Conservation (phyloP, 2,888 invertebrate species). For the Scotopteryx bipunctaria region DNA sequence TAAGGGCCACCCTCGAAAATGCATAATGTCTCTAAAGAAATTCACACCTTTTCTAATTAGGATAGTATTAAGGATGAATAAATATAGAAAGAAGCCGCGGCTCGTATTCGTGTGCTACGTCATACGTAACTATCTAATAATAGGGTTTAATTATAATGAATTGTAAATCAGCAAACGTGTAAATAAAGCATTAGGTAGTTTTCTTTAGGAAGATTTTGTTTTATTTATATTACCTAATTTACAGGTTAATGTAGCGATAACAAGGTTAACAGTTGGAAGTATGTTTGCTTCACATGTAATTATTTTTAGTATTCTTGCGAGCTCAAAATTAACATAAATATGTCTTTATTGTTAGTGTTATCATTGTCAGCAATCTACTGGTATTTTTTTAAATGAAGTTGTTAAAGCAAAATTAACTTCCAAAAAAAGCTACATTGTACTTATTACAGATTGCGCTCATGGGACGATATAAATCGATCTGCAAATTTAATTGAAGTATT, state of each 20-base stretch:
- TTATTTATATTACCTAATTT: conserved; percentile 8
- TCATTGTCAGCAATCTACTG: conserved; percentile 8
- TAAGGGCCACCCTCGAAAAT: conserved; percentile 73
- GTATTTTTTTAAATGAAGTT: conserved; percentile 35
- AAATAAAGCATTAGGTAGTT: not conserved
- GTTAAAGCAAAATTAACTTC: conserved; percentile 31
- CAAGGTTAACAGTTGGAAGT: conserved; percentile 15
- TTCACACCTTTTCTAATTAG: conserved; percentile 81
- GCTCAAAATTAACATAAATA: conserved; percentile 26
- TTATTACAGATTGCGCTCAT: conserved; percentile 13
- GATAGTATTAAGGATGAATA: conserved; percentile 72
- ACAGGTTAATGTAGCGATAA: conserved; percentile 15
- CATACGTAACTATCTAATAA: conserved; percentile 12
- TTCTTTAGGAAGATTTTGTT: conserved; percentile 3
- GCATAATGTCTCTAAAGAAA: conserved; percentile 68
- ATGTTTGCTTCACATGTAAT: conserved; percentile 23
- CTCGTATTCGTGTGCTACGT: conserved; percentile 38
- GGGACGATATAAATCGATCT: conserved; percentile 32
- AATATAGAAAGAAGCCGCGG: conserved; percentile 62
- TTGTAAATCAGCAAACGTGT: not conserved
- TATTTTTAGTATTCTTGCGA: conserved; percentile 20
- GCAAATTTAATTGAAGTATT: conserved; percentile 59
- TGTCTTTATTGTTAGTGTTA: conserved; percentile 13
- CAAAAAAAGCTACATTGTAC: conserved; percentile 30
- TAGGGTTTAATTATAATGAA: not conserved